A percentile compares a stretch with the other conserved stretches of the same genome.
Evolutionary conservation across 2,888 invertebrate genomes (phyloP).

Genomic region (Eristalis tenax): DNA sequence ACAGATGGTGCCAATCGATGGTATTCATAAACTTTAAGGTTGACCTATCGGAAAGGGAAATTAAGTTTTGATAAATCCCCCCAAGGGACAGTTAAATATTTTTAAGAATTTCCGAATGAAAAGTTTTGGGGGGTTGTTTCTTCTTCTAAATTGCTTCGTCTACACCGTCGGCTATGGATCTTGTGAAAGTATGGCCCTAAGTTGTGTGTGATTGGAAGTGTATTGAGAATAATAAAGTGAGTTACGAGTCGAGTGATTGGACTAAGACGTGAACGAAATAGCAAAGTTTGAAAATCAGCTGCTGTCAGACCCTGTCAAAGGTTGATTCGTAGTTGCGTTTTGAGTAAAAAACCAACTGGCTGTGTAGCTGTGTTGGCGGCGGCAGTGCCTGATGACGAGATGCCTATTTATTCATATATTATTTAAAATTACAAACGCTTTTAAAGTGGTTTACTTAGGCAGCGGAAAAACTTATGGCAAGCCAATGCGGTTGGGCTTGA

Average conservation of each 20-base stretch:
- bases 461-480: too few relatives aligned
- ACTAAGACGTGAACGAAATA: neutral
- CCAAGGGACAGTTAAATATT: neutral
- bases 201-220: too few relatives aligned
- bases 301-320: neutral
- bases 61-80: neutral
- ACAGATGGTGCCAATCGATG: neutral
- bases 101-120: neutral
- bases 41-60: neutral
- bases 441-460: too few relatives aligned
- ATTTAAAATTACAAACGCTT: too few relatives aligned
- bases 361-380: too few relatives aligned
- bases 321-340: neutral
- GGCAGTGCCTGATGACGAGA: too few relatives aligned
- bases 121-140: neutral
- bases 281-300: neutral
- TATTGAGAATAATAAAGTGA: neutral
- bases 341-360: too few relatives aligned
- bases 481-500: too few relatives aligned
- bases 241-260: neutral
- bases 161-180: neutral
- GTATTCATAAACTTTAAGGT: neutral
- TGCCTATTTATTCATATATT: too few relatives aligned
- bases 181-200: neutral
- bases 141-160: neutral